phyloP scores from a whole-genome alignment of 2,113 vertebrate genomes.

The Forbesichthys agassizii region DNA sequence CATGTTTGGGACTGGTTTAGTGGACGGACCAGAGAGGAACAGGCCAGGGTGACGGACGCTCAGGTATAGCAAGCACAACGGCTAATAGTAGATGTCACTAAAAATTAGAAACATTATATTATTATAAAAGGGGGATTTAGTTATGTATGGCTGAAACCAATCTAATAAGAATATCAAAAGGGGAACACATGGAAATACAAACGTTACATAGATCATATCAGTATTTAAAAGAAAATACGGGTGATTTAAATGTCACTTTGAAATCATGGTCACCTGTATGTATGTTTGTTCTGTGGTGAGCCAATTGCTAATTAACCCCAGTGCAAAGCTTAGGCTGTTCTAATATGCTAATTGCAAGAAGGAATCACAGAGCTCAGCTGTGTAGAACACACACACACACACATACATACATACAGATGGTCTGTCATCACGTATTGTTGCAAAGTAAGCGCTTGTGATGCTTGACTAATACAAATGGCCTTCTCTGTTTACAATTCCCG shows the following conservation, averaged over 20 bases:
- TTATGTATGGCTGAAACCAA: no score
- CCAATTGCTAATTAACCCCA: conserved; percentile 58
- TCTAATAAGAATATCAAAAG: no score
- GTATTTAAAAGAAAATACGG: no score
- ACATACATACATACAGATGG: conserved; percentile 5
- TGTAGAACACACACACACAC: conserved; percentile 1
- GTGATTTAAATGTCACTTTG: no score
- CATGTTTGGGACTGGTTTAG: conserved; percentile 58
- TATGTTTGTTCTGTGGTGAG: not conserved
- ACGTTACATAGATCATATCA: no score
- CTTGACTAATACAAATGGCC: conserved; percentile 39
- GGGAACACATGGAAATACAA: no score
- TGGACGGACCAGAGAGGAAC: conserved; percentile 19
- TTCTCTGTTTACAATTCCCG: conserved; percentile 38
- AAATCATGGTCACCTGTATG: not conserved
- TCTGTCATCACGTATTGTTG: conserved; percentile 33
- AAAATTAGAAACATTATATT: conserved; percentile 17
- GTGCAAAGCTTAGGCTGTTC: conserved; percentile 39
- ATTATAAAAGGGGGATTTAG: no score
- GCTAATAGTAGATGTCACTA: conserved; percentile 56
- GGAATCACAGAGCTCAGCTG: conserved; percentile 38
- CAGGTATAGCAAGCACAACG: conserved; percentile 32
- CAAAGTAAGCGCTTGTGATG: conserved; percentile 50
- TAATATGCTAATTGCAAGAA: conserved; percentile 40
- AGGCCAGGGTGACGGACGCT: not conserved